Conservation (phyloP, 37 sponge, comb jelly and placozoan species). For the Geodia barretti region DNA sequence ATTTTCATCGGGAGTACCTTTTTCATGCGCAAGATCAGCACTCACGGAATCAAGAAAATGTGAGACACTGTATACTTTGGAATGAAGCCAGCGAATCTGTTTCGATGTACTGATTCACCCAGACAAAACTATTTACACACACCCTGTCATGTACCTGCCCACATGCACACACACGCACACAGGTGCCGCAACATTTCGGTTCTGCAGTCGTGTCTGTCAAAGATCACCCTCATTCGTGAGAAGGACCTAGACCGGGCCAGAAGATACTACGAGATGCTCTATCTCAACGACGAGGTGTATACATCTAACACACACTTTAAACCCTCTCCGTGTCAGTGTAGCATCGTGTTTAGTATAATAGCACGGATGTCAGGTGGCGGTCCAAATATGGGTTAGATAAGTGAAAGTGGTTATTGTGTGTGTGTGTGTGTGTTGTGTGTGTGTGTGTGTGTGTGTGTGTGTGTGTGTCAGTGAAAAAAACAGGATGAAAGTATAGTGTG, state of each 20-base stretch:
- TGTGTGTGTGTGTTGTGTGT: background rate
- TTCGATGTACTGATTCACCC: background rate
- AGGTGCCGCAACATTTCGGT: conserved; percentile 90
- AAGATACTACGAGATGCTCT: conserved; percentile 92
- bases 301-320: too few species aligned
- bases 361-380: too few species aligned
- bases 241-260: conserved; percentile 84
- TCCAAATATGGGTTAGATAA: too few species aligned
- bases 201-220: conserved; percentile 89
- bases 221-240: conserved; percentile 91
- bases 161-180: background rate
- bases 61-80: conserved; percentile 38
- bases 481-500: too few species aligned
- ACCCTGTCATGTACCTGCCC: background rate
- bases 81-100: background rate
- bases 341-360: too few species aligned
- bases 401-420: too few species aligned
- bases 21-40: conserved; percentile 64
- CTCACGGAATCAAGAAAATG: conserved; percentile 90
- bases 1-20: conserved; percentile 76
- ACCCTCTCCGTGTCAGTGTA: background rate
- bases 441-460: conserved; percentile 4
- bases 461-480: background rate
- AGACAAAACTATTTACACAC: background rate
- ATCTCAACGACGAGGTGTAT: conserved; percentile 80